Percentiles rank a stretch among this genome's conserved stretches.
Evolutionary conservation across 2,888 invertebrate genomes (phyloP).

Genomic region (Nemotelus pantherinus): DNA sequence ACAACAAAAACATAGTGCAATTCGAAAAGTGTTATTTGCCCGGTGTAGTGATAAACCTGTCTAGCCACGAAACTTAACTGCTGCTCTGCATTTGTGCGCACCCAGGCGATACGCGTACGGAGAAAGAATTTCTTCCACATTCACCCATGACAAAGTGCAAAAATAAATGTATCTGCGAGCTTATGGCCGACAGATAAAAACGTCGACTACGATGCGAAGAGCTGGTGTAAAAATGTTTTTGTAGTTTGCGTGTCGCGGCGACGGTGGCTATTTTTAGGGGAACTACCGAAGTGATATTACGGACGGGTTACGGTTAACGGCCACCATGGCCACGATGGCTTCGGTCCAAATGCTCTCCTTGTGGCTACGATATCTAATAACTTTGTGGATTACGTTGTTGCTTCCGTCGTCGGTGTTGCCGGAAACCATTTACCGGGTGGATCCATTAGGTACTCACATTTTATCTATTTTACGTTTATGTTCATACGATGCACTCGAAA

Average conservation of each 20-base stretch:
- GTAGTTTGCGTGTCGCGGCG: conserved; percentile 24
- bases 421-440: conserved; percentile 64
- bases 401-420: conserved; percentile 59
- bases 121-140: not conserved
- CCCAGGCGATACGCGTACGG: conserved; percentile 11
- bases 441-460: conserved; percentile 61
- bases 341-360: conserved; percentile 40
- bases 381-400: conserved; percentile 56
- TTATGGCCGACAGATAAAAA: conserved; percentile 21
- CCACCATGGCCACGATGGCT: conserved; percentile 34
- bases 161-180: conserved; percentile 23
- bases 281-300: not conserved
- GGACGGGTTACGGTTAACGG: not conserved
- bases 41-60: conserved; percentile 27
- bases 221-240: conserved; percentile 35
- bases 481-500: too few species aligned
- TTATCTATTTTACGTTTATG: too few species aligned
- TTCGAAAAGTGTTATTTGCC: not conserved
- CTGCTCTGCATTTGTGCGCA: conserved; percentile 22
- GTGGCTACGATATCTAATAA: conserved; percentile 43
- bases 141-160: conserved; percentile 20
- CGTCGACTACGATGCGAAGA: not conserved
- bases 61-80: not conserved
- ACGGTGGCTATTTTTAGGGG: conserved; percentile 24
- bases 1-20: too few species aligned